Evolutionary conservation across 2,888 invertebrate genomes (phyloP), one percentile per base, ranked within the genome.

Genomic region (Noctua fimbriata): DNA sequence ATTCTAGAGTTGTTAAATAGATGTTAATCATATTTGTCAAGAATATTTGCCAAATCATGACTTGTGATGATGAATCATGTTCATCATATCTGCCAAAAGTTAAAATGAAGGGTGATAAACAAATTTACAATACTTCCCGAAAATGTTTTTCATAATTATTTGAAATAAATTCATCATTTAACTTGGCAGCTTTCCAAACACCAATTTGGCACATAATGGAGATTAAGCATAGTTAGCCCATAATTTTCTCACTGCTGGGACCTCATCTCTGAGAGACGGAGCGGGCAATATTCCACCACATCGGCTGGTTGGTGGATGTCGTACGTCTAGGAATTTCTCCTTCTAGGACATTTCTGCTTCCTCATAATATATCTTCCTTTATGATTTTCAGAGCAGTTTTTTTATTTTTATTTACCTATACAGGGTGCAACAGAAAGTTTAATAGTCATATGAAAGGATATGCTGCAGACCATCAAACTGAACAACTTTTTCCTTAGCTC

Each of bases 41-140:
- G 16, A 44, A 16, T 44, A 67, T 58, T 77, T 71, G 41, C 78
- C 65, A 73, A 76, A 76, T 78, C 66, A 78, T 58, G 32, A 75
- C 24, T 47, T 28, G 18, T 24, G 18, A 70, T 24, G 18, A 70
- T 65, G 69, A 60, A 58, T 84, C 65, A 78, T 49, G 28, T 24
- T 70, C 65, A 47, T 47, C 18, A 18, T 14, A 24, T n/a, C 28
- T 60, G 60, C 52, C 14, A 24, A 47, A 76, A 82, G 12, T 44
- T 60, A n/a, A 32, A 67, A 69, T 5, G 2, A 60, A 52, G 36
- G 24, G 5, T 83, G 60, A 78, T 24, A 18, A 66, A 9, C 18
- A 41, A 49, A 16, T n/a, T 9, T 36, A 18, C 28, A 80, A 60
- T 67, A 70, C 32, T 70, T 60, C 28, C 21, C 32, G n/a, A 67